Percentiles rank a stretch among this genome's conserved stretches.
Conservation (phyloP, 2,888 invertebrate species). For the Sussaba pulchella region DNA sequence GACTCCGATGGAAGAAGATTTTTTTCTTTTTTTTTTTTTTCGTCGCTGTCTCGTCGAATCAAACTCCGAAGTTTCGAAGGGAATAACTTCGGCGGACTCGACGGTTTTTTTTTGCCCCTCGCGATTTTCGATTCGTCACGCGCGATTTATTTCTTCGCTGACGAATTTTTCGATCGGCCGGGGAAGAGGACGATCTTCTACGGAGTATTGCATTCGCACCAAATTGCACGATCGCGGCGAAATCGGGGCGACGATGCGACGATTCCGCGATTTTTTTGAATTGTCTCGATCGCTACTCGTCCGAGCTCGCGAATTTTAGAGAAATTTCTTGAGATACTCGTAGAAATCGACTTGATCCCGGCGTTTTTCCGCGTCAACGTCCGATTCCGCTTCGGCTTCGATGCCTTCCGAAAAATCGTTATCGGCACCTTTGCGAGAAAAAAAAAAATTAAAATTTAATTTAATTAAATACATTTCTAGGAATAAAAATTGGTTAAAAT, state of each 20-base stretch:
- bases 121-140: neutral
- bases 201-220: neutral
- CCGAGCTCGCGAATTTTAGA: conserved; percentile 49
- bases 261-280: conserved; percentile 12
- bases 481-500: no score
- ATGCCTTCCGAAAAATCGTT: conserved; percentile 72
- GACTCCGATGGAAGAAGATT: conserved; percentile 7
- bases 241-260: neutral
- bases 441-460: no score
- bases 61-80: neutral
- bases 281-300: conserved; percentile 18
- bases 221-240: neutral
- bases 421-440: conserved; percentile 65
- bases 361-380: conserved; percentile 71
- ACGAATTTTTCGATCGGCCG: conserved; percentile 10
- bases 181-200: no score
- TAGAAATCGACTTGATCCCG: conserved; percentile 58
- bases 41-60: conserved; percentile 8
- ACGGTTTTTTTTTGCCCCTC: neutral
- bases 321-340: conserved; percentile 64
- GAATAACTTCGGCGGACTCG: neutral
- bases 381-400: conserved; percentile 70
- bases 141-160: neutral
- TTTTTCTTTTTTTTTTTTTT: no score
- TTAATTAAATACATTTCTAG: no score